A percentile compares a stretch with the other conserved stretches of the same genome.
Evolutionary conservation across 2,797 vertebrate species (phyloP).

Genomic region (Schizothorax lantsangensis): DNA sequence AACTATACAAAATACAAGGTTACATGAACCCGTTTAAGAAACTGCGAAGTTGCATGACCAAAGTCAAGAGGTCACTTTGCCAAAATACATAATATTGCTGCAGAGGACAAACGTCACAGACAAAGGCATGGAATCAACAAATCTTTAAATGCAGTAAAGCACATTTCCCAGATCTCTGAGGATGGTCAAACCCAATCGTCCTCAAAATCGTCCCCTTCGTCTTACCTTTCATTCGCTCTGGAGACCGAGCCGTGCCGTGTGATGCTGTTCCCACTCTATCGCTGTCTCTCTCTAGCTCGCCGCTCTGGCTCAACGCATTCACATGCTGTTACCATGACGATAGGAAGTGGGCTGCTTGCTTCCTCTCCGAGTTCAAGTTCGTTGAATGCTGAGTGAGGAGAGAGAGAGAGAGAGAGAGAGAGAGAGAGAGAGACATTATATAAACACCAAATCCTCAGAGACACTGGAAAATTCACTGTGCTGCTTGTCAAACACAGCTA

Average conservation of each 20-base stretch:
- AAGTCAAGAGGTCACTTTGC: slow-evolving; percentile 52
- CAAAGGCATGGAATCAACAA: slow-evolving; percentile 26
- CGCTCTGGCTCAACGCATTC: slow-evolving; percentile 83
- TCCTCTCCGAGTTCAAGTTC: slow-evolving; percentile 83
- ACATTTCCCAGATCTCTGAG: slow-evolving; percentile 19
- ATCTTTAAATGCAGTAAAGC: slow-evolving; percentile 16
- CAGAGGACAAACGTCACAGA: slow-evolving; percentile 38
- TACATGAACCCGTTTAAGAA: slow-evolving; percentile 17
- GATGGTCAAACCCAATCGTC: neutral
- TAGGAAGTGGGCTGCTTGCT: slow-evolving; percentile 80
- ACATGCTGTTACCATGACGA: slow-evolving; percentile 88
- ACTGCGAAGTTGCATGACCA: slow-evolving; percentile 39
- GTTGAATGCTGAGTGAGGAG: slow-evolving; percentile 64
- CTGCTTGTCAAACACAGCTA: slow-evolving; percentile 53
- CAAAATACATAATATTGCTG: slow-evolving; percentile 38
- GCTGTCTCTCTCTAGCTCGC: slow-evolving; percentile 35
- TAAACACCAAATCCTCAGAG: slow-evolving; percentile 59
- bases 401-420: slow-evolving; percentile 37
- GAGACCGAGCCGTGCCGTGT: slow-evolving; percentile 85
- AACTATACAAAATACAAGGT: neutral
- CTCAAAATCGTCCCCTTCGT: slow-evolving; percentile 22
- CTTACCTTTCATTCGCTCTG: slow-evolving; percentile 86
- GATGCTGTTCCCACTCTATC: slow-evolving; percentile 75
- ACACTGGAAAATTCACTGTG: slow-evolving; percentile 47
- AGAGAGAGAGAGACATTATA: slow-evolving; percentile 52